A percentile compares a stretch with the other conserved stretches of the same genome.
Evolutionary conservation across 2,888 invertebrate species (phyloP).

Genomic region (Lumbricus terrestris): DNA sequence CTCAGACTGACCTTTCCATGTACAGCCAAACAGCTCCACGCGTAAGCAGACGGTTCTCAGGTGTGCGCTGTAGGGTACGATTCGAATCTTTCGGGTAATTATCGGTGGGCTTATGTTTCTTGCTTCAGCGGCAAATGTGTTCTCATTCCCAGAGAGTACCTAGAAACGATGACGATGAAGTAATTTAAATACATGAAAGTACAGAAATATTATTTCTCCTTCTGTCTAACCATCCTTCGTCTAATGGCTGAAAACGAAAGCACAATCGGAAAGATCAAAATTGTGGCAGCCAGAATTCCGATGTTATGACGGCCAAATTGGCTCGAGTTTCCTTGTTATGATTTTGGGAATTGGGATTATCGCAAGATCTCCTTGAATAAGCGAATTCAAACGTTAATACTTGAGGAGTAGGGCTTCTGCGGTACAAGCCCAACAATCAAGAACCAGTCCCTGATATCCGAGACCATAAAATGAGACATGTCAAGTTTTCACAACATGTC

Average conservation of each 20-base stretch:
- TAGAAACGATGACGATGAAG: slow-evolving; percentile 54
- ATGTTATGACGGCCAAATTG: neutral
- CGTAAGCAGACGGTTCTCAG: slow-evolving; percentile 83
- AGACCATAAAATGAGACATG: neutral
- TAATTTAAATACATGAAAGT: neutral
- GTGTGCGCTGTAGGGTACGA: slow-evolving; percentile 78
- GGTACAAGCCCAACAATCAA: neutral
- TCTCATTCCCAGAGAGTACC: slow-evolving; percentile 79
- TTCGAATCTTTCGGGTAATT: slow-evolving; percentile 80
- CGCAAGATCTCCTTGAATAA: neutral
- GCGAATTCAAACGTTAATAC: neutral
- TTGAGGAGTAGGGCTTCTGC: neutral
- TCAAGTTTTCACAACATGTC: neutral
- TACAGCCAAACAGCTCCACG: slow-evolving; percentile 81
- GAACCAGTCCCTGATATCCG: neutral
- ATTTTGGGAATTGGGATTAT: neutral
- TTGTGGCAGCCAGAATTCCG: neutral
- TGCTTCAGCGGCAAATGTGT: slow-evolving; percentile 80
- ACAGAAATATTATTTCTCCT: neutral
- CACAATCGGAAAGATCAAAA: neutral
- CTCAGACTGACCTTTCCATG: slow-evolving; percentile 60
- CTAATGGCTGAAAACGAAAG: neutral
- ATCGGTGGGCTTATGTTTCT: slow-evolving; percentile 76
- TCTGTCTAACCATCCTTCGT: neutral
- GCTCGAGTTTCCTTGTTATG: neutral